Evolutionary conservation across 2,888 invertebrate species (phyloP), one percentile per base, ranked within the genome.

Genomic region (Dione juno): DNA sequence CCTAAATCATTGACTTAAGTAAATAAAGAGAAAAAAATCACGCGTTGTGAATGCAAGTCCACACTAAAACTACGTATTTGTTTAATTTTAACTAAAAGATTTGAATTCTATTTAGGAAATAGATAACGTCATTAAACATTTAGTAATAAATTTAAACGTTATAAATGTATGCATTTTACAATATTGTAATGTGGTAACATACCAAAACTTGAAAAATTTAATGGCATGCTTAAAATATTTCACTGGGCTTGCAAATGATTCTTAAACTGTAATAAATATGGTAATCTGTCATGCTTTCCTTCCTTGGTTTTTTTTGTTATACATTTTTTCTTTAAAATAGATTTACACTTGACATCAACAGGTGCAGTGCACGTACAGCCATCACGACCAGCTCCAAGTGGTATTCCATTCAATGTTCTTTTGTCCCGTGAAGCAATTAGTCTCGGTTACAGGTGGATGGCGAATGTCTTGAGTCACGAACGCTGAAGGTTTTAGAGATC

Each of bases 361-460:
- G 77, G 78, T 77, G 79, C 69, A 67, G 76, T 74, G 77, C 78
- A 78, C 78, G 79, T 74, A 70, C 69, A 79, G 79, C 81, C 80
- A 81, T 84, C 84, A 72, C 73, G 73, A 73, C 65, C 59, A 67
- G 57, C 70, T 74, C 72, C 76, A 77, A 76, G 76, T 75, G 78
- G 73, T 74, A 72, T 76, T 72, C 72, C 61, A 63, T 66, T 66
- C 65, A 64, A 73, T 53, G 73, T 48, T 68, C 72, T 74, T 74
- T 77, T 75, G 76, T 77, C 74, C 75, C 73, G 72, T 84, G 82
- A 69, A 74, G 70, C 78, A 81, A 90, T 90, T 89, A 71, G 91
- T 78, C 81, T 78, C 87, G 88, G 81, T 77, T 81, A 84, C 90
- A 90, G 88, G 91, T 89, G 85, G 82, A 87, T 84, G 82, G 43